phyloP scores from a whole-genome alignment of 2,113 vertebrate genomes.

The Herpetotheres cachinnans region DNA sequence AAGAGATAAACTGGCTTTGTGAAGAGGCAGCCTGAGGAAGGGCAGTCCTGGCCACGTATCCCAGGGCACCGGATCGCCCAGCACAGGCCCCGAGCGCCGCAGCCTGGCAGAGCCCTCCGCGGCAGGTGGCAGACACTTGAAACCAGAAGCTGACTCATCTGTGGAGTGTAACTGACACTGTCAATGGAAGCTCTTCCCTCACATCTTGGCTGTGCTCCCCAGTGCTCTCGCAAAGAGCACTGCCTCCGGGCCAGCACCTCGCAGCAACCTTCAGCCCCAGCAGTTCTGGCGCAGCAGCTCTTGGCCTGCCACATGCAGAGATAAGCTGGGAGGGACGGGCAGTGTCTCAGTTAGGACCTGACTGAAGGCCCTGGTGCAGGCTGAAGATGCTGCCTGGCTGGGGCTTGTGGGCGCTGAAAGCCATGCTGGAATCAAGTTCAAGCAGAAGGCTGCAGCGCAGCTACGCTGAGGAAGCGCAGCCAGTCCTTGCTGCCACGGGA shows the following conservation, averaged over 20 bases:
- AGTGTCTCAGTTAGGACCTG: rapidly evolving
- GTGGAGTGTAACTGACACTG: not conserved
- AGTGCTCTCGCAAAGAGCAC: not conserved
- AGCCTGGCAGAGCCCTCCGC: not conserved
- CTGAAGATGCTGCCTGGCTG: not conserved
- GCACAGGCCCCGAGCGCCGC: not conserved
- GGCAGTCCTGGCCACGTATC: not conserved
- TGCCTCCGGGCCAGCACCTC: not conserved
- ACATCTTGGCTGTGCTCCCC: not conserved
- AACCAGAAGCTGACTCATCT: slow-evolving; percentile 29
- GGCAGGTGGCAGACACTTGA: not conserved
- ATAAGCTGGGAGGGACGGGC: rapidly evolving
- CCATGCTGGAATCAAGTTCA: not conserved
- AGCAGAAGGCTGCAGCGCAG: not conserved
- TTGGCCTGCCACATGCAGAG: not conserved
- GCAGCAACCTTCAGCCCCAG: not conserved
- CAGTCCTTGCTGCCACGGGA: not conserved
- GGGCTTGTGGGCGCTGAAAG: not conserved
- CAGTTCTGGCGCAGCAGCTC: not conserved
- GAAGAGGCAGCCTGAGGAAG: not conserved
- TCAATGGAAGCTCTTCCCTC: slow-evolving; percentile 13
- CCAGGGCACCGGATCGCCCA: not conserved
- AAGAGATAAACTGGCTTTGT: not conserved
- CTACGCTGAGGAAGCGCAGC: not conserved
- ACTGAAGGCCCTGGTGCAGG: rapidly evolving